phyloP scores from a whole-genome alignment of 2,797 vertebrate species.

The Columba guinea region DNA sequence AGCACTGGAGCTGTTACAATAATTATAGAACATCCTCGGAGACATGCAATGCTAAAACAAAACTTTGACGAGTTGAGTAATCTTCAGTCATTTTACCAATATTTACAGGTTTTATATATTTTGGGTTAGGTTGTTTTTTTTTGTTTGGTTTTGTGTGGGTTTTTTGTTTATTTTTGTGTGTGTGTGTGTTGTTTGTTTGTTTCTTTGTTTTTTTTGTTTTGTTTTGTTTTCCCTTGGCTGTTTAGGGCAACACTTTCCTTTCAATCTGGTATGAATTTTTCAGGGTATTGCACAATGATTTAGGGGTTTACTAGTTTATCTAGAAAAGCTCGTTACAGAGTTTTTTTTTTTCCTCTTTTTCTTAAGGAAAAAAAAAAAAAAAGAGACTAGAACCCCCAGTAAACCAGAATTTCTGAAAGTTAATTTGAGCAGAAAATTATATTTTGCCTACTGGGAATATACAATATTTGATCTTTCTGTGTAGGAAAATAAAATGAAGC shows the following conservation, averaged over 20 bases:
- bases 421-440: neutral
- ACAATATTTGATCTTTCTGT: neutral
- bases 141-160: too few relatives aligned
- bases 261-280: slow-evolving; percentile 15
- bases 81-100: neutral
- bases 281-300: neutral
- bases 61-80: neutral
- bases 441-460: neutral
- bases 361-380: neutral
- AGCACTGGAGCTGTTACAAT: neutral
- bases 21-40: slow-evolving; percentile 13
- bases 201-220: too few relatives aligned
- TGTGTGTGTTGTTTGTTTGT: too few relatives aligned
- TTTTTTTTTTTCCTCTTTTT: rapidly evolving
- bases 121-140: too few relatives aligned
- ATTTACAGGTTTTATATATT: neutral
- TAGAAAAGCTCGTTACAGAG: neutral
- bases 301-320: neutral
- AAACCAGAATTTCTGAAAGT: neutral
- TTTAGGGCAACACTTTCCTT: neutral
- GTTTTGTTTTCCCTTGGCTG: neutral
- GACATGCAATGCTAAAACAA: neutral
- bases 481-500: neutral
- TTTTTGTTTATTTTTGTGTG: too few relatives aligned
- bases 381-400: neutral